These are phyloP conservation scores for Xylota sylvarum DNA, from an alignment of 2,888 invertebrate species.

Conservation along the genomic window DNA sequence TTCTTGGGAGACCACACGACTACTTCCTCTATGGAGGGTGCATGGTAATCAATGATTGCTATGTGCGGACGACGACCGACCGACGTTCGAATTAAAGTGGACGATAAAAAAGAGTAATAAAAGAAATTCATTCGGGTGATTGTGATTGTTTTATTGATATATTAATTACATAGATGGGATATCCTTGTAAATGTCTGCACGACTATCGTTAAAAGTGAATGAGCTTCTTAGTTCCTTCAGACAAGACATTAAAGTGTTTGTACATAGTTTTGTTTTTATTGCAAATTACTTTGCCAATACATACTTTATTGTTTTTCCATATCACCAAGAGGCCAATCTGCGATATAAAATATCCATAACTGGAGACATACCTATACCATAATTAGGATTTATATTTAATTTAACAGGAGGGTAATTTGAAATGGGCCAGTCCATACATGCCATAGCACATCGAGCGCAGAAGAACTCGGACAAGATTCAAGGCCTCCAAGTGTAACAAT, in stretches of 20 bases:
- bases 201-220: neutral
- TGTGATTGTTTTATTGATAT: constrained; percentile 38
- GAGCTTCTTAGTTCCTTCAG: neutral
- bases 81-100: constrained; percentile 39
- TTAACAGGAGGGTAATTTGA: too few relatives aligned
- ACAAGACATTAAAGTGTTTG: too few relatives aligned
- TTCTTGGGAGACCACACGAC: constrained; percentile 56
- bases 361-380: too few relatives aligned
- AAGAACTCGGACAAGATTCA: too few relatives aligned
- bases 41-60: constrained; percentile 32
- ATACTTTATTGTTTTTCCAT: too few relatives aligned
- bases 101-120: constrained; percentile 8
- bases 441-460: too few relatives aligned
- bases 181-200: constrained; percentile 21
- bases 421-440: too few relatives aligned
- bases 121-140: constrained; percentile 18
- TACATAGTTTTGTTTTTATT: neutral
- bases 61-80: constrained; percentile 1
- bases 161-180: constrained; percentile 35
- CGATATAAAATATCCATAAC: too few relatives aligned
- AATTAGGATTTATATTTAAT: too few relatives aligned
- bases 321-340: too few relatives aligned
- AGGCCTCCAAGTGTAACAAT: too few relatives aligned
- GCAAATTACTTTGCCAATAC: too few relatives aligned
- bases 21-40: constrained; percentile 27